phyloP scores from a whole-genome alignment of 2,888 invertebrate species.

The Dryobotodes eremita region DNA sequence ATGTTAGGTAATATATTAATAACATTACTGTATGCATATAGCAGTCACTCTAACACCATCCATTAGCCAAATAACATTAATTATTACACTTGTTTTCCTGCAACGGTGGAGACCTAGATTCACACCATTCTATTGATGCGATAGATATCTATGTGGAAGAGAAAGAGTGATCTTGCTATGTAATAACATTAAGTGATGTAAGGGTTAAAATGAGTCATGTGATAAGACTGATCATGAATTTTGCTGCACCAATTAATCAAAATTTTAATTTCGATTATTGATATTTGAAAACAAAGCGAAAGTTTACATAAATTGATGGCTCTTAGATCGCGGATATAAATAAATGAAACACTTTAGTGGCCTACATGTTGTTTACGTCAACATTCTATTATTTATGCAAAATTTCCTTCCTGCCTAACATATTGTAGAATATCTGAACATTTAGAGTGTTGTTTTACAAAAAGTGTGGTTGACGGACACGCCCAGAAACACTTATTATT shows the following conservation, averaged over 20 bases:
- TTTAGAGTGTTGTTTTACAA: not conserved
- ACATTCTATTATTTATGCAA: slow-evolving; percentile 24
- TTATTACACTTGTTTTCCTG: slow-evolving; percentile 29
- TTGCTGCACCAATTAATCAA: not conserved
- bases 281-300: not conserved
- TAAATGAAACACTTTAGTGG: not conserved
- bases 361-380: slow-evolving; percentile 11
- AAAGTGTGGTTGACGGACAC: slow-evolving; percentile 6
- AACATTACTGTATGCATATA: not conserved
- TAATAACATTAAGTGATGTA: not conserved
- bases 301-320: not conserved
- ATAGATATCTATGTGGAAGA: not conserved
- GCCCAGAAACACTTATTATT: slow-evolving; percentile 43
- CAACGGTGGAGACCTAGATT: not conserved
- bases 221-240: slow-evolving; percentile 4
- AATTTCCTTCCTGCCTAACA: slow-evolving; percentile 20
- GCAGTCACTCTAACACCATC: not conserved
- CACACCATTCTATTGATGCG: too few relatives aligned
- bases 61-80: not conserved
- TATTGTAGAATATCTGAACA: not conserved
- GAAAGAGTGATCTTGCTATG: not conserved
- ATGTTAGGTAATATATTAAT: not conserved
- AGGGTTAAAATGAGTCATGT: not conserved
- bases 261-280: not conserved
- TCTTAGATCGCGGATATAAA: not conserved